Conservation (phyloP, 2,797 vertebrate species). For the Oryzias dopingdopingensis region DNA sequence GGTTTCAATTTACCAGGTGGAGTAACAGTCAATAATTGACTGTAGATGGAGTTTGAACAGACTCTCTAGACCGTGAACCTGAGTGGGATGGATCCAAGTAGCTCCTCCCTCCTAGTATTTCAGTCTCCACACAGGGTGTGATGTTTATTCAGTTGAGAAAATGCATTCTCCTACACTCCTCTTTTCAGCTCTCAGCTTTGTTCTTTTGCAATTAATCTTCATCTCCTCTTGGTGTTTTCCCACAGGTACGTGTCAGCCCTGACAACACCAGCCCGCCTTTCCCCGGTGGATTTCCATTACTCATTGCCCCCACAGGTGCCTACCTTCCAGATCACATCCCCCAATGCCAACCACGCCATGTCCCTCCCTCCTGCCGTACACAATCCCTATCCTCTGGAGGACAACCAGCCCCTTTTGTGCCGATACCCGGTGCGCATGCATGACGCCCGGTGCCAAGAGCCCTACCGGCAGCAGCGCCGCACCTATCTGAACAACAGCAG, state of each 20-base stretch:
- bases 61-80: too few species aligned
- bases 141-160: conserved; percentile 8
- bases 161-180: conserved; percentile 1
- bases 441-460: conserved; percentile 88
- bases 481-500: conserved; percentile 91
- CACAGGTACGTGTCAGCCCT: conserved; percentile 94
- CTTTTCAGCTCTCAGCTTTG: background rate
- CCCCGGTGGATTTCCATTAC: conserved; percentile 96
- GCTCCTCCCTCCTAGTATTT: background rate
- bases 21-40: too few species aligned
- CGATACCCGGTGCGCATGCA: conserved; percentile 86
- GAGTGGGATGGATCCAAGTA: background rate
- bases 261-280: conserved; percentile 94
- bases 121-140: conserved; percentile 5
- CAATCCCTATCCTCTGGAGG: conserved; percentile 87
- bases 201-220: conserved; percentile 22
- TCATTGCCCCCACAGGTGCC: conserved; percentile 93
- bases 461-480: conserved; percentile 89
- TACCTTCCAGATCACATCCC: conserved; percentile 96
- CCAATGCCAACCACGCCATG: conserved; percentile 90
- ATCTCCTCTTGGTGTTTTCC: conserved; percentile 21
- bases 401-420: conserved; percentile 90
- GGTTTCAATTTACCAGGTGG: too few species aligned
- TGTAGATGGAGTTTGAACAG: too few species aligned
- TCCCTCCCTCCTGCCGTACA: conserved; percentile 90